Base-by-base conservation (phyloP, 2,888 invertebrate species). In the Volucella zonaria region DNA sequence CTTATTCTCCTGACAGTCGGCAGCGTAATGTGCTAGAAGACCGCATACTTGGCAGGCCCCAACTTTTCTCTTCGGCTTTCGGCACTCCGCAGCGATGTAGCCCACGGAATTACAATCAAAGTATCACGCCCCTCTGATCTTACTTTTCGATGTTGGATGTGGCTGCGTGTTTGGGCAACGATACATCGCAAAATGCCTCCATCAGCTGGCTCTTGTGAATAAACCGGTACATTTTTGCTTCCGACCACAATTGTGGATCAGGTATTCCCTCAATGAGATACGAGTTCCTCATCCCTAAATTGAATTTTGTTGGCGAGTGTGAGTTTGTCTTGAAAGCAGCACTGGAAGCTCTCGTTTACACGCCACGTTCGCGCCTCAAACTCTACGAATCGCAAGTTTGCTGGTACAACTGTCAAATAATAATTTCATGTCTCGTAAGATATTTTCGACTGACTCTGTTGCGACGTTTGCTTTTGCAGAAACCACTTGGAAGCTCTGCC, bases 191-290 rank as follows among this genome's bases (percentile, higher is more conserved):
- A 18, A 87, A 86, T 3, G 75, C 87, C 9, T 74, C 64, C 51
- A 86, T 31, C 6, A 83, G 23, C 2, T 79, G 73, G 1, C 51
- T 38, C 42, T 68, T 82, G 10, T 15, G 59, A 3, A 23, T 54
- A 49, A 61, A 83, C n/a, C 77, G 68, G 40, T 87, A 83, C 43
- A 87, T 15, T n/a, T n/a, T n/a, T n/a, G n/a, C n/a, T n/a, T n/a
- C n/a, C n/a, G n/a, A n/a, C n/a, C n/a, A n/a, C n/a, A n/a, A n/a
- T n/a, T n/a, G n/a, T n/a, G n/a, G n/a, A n/a, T n/a, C n/a, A n/a
- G 85, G 82, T 14, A 87, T 86, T 3, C 85, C 80, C 0, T 87
- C 85, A 10, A 87, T 81, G 18, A 86, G 18, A 15, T 80, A 78
- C 64, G 1, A 87, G 38, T 49, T 87, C 81, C 4, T 75, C 78